phyloP scores from a whole-genome alignment of 2,888 invertebrate species.

The Salticus scenicus region DNA sequence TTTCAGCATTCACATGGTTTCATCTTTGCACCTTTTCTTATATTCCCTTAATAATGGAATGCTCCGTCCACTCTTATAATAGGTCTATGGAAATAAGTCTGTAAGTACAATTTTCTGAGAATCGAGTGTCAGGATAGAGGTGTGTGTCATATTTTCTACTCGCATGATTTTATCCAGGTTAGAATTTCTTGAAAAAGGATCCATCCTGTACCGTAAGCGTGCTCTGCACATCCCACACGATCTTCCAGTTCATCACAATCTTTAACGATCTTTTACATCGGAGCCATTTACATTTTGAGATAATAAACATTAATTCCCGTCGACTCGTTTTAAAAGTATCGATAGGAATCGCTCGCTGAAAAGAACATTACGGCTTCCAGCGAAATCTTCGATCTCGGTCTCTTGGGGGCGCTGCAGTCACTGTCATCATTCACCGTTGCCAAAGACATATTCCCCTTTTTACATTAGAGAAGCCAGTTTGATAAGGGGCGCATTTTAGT shows the following conservation, averaged over 20 bases:
- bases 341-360: neutral
- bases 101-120: too few relatives aligned
- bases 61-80: too few relatives aligned
- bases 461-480: conserved; percentile 7
- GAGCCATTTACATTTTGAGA: neutral
- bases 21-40: too few relatives aligned
- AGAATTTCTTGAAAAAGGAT: too few relatives aligned
- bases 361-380: conserved; percentile 2
- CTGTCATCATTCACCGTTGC: conserved; percentile 51
- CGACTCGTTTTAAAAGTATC: neutral
- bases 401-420: conserved; percentile 54
- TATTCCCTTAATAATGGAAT: too few relatives aligned
- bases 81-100: too few relatives aligned
- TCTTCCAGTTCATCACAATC: neutral
- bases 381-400: conserved; percentile 42
- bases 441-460: conserved; percentile 52
- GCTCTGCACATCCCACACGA: too few relatives aligned
- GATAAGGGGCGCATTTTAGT: conserved; percentile 54
- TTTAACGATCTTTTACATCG: neutral
- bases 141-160: too few relatives aligned
- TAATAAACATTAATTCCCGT: conserved; percentile 12
- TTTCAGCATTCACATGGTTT: too few relatives aligned
- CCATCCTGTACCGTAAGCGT: too few relatives aligned
- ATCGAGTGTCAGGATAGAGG: too few relatives aligned
- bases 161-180: too few relatives aligned